phyloP scores from a whole-genome alignment of 2,113 vertebrate genomes.

The Heteronetta atricapilla region DNA sequence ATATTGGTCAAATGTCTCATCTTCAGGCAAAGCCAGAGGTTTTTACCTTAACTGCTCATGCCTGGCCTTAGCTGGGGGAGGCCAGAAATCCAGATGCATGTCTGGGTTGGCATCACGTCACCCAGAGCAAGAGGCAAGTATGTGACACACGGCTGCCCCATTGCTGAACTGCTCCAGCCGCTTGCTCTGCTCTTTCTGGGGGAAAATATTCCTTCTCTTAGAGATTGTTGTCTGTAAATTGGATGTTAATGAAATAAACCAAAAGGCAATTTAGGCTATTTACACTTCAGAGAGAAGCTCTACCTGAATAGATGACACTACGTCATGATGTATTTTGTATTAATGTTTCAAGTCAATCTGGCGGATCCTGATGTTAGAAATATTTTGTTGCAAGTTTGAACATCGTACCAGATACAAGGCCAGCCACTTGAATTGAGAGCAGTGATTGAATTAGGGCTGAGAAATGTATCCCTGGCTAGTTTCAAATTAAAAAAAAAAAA shows the following conservation, averaged over 20 bases:
- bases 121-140: background rate
- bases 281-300: background rate
- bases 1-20: background rate
- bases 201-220: background rate
- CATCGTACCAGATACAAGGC: background rate
- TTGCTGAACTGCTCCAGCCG: background rate
- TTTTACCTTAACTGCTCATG: rapidly evolving
- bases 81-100: background rate
- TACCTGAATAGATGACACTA: constrained; percentile 6
- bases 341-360: background rate
- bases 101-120: background rate
- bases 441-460: constrained; percentile 16
- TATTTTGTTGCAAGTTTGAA: constrained; percentile 35
- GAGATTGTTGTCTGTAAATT: background rate
- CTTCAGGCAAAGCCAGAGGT: background rate
- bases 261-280: constrained; percentile 29
- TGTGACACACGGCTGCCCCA: rapidly evolving
- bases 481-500: background rate
- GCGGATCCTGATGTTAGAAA: background rate
- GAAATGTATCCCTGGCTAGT: constrained; percentile 36
- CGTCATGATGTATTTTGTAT: background rate
- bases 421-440: background rate
- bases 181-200: constrained; percentile 43
- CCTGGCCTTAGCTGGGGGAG: background rate
- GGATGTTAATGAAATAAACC: constrained; percentile 1